These are phyloP conservation scores for Trichosurus vulpecula DNA, from an alignment of 2,797 vertebrate genomes.

Conservation along the genomic window DNA sequence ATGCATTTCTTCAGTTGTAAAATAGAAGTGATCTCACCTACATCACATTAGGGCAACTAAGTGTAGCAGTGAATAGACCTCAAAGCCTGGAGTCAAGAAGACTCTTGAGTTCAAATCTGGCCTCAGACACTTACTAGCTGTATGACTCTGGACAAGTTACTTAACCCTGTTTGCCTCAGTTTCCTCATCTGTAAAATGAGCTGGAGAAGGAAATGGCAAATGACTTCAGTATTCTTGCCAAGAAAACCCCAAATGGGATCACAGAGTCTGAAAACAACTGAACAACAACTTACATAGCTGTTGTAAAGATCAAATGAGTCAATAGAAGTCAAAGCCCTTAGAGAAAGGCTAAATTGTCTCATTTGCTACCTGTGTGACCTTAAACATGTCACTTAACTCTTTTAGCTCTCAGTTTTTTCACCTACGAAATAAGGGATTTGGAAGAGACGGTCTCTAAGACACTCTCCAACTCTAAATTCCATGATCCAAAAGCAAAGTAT, in stretches of 20 bases:
- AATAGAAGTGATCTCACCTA: neutral
- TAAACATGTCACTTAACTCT: neutral
- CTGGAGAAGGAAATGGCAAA: neutral
- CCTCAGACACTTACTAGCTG: neutral
- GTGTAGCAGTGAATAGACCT: neutral
- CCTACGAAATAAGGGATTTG: neutral
- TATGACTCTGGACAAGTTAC: neutral
- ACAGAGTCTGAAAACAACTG: neutral
- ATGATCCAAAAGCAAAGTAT: neutral
- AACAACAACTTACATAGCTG: neutral
- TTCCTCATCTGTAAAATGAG: neutral
- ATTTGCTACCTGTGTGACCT: neutral
- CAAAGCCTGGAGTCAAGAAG: neutral
- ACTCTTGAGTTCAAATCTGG: neutral
- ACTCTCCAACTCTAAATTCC: neutral
- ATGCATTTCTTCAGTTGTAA: neutral
- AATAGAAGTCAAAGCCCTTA: neutral
- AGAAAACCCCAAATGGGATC: neutral
- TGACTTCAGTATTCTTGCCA: neutral
- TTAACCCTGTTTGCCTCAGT: neutral
- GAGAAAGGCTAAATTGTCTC: neutral
- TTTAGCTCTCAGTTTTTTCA: neutral
- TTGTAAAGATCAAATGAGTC: neutral
- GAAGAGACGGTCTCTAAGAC: neutral
- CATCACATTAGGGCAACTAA: neutral